A percentile compares a stretch with the other conserved stretches of the same genome.
Conservation (phyloP, 2,888 invertebrate species). For the Melanostoma mellinum region DNA sequence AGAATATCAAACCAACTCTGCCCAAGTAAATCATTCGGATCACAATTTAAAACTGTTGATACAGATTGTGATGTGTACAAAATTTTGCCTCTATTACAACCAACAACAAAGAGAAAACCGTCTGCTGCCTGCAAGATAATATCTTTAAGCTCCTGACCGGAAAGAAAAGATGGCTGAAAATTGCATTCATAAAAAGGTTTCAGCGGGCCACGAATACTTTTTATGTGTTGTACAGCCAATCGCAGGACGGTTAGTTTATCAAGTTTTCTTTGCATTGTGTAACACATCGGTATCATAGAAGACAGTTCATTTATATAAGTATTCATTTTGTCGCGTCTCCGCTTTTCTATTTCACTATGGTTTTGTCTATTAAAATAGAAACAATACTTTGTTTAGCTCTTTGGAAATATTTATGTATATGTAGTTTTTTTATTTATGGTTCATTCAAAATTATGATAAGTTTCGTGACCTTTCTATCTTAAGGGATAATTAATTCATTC, state of each 20-base stretch:
- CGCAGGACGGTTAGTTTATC: constrained; percentile 95
- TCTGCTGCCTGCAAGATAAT: constrained; percentile 93
- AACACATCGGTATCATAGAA: constrained; percentile 96
- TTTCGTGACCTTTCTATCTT: too few relatives aligned
- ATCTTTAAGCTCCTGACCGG: constrained; percentile 93
- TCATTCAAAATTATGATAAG: too few relatives aligned
- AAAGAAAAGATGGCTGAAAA: constrained; percentile 91
- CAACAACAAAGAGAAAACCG: constrained; percentile 95
- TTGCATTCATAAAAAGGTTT: constrained; percentile 89
- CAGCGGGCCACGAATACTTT: constrained; percentile 88
- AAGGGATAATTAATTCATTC: too few relatives aligned
- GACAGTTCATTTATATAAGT: constrained; percentile 95
- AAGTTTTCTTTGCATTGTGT: constrained; percentile 94
- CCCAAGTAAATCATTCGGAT: constrained; percentile 93
- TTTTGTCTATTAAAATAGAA: constrained; percentile 89
- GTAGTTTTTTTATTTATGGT: not conserved
- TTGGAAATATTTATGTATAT: constrained; percentile 13
- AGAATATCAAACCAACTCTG: constrained; percentile 97
- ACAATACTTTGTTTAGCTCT: constrained; percentile 35
- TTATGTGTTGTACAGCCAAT: constrained; percentile 96
- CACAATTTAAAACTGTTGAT: constrained; percentile 89
- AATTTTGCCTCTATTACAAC: constrained; percentile 95
- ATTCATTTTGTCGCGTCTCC: constrained; percentile 97
- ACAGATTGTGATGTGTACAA: constrained; percentile 96
- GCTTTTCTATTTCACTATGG: constrained; percentile 97